Percentiles rank a stretch among this genome's conserved stretches.
These are phyloP conservation scores for Perithous albicinctus DNA, from an alignment of 2,888 invertebrate genomes.

Conservation along the genomic window DNA sequence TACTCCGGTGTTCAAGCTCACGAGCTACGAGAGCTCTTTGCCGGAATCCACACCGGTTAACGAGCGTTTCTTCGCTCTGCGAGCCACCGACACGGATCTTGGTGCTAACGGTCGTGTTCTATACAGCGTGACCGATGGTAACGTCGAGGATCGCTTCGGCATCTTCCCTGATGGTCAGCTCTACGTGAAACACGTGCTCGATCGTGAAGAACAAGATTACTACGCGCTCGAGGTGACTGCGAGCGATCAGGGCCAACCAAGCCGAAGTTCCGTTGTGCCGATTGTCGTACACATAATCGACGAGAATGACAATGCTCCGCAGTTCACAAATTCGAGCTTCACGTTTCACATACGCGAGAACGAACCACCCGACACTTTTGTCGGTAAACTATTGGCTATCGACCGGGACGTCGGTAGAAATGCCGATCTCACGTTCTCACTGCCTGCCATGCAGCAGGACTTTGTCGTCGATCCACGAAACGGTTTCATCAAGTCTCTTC, in stretches of 20 bases:
- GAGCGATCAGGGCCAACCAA: slow-evolving; percentile 91
- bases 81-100: slow-evolving; percentile 95
- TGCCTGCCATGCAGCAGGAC: slow-evolving; percentile 90
- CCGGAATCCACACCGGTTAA: slow-evolving; percentile 96
- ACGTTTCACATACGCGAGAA: slow-evolving; percentile 96
- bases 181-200: slow-evolving; percentile 94
- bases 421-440: slow-evolving; percentile 94
- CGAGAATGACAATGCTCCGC: slow-evolving; percentile 98
- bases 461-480: slow-evolving; percentile 95
- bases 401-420: slow-evolving; percentile 96
- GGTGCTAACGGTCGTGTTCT: slow-evolving; percentile 92
- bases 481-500: slow-evolving; percentile 94
- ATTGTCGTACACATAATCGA: slow-evolving; percentile 97
- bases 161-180: slow-evolving; percentile 97
- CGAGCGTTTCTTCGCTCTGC: slow-evolving; percentile 94
- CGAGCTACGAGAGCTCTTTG: slow-evolving; percentile 96
- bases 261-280: slow-evolving; percentile 93
- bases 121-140: slow-evolving; percentile 94
- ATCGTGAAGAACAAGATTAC: slow-evolving; percentile 96
- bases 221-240: slow-evolving; percentile 95
- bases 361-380: slow-evolving; percentile 94
- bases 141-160: slow-evolving; percentile 94
- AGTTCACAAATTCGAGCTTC: slow-evolving; percentile 96
- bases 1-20: slow-evolving; percentile 96
- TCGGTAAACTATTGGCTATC: slow-evolving; percentile 95